Percentiles rank a stretch among this genome's conserved stretches.
These are phyloP conservation scores for Cremastinae sp. DNA, from an alignment of 2,888 invertebrate species.

Conservation along the genomic window DNA sequence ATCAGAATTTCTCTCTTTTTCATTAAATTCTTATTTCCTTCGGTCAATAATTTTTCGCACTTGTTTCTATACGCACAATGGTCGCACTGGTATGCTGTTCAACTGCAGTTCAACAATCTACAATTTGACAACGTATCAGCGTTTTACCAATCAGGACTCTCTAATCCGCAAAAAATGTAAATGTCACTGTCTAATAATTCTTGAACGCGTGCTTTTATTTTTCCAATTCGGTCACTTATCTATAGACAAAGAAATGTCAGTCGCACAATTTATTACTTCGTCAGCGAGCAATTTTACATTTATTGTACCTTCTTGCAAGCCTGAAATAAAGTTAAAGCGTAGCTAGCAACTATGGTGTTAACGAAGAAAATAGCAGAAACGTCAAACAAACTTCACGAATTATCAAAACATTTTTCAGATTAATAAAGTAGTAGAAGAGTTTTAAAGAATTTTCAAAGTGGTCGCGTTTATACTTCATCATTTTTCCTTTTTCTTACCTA, in stretches of 20 bases:
- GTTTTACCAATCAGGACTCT: slow-evolving; percentile 65
- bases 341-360: background rate
- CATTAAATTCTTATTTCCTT: too few species aligned
- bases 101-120: background rate
- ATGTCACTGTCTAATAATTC: slow-evolving; percentile 52
- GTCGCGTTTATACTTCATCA: too few species aligned
- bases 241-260: background rate
- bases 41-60: background rate
- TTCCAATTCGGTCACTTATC: background rate
- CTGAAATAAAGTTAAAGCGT: too few species aligned
- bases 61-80: background rate
- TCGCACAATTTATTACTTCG: too few species aligned
- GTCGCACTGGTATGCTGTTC: background rate
- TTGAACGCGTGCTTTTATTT: background rate
- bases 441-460: too few species aligned
- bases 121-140: slow-evolving; percentile 20
- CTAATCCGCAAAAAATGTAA: slow-evolving; percentile 55
- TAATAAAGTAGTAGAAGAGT: too few species aligned
- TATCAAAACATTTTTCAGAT: too few species aligned
- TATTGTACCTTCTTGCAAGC: too few species aligned
- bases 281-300: too few species aligned
- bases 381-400: background rate
- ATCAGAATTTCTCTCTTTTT: slow-evolving; percentile 11
- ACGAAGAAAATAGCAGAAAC: background rate
- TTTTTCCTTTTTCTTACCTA: slow-evolving; percentile 86